Percentiles rank a stretch among this genome's conserved stretches.
These are phyloP conservation scores for Neoaliturus tenellus DNA, from an alignment of 2,888 invertebrate genomes.

Conservation along the genomic window DNA sequence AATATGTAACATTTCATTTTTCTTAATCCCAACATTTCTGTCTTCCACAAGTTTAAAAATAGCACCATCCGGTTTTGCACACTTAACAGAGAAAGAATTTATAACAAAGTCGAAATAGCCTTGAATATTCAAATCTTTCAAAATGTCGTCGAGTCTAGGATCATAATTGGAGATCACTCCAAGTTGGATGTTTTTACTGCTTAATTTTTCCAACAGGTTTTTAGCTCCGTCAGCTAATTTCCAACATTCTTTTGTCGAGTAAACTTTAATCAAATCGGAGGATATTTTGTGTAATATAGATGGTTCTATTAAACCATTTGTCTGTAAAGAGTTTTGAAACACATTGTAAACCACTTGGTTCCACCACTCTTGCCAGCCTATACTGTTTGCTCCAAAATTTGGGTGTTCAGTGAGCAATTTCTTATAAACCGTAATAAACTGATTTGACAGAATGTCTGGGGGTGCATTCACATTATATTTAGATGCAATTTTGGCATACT, in stretches of 20 bases:
- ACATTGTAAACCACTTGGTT: constrained; percentile 79
- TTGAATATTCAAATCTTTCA: constrained; percentile 80
- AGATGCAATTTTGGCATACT: constrained; percentile 83
- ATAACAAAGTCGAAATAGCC: constrained; percentile 88
- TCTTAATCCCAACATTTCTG: constrained; percentile 71
- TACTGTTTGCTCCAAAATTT: constrained; percentile 83
- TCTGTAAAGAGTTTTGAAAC: constrained; percentile 72
- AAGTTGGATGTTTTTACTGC: constrained; percentile 73
- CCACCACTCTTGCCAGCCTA: constrained; percentile 93
- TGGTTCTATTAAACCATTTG: constrained; percentile 8
- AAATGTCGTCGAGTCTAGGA: constrained; percentile 82
- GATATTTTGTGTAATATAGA: constrained; percentile 39
- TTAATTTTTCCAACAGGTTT: constrained; percentile 79
- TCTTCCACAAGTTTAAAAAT: constrained; percentile 81
- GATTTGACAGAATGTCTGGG: constrained; percentile 75
- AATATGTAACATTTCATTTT: constrained; percentile 85
- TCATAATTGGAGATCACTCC: constrained; percentile 95
- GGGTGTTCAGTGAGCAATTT: constrained; percentile 82
- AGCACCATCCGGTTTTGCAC: constrained; percentile 83
- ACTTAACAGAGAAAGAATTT: constrained; percentile 84
- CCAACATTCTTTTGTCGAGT: constrained; percentile 85
- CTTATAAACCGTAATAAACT: constrained; percentile 81
- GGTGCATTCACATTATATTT: constrained; percentile 81
- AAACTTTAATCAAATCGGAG: constrained; percentile 78
- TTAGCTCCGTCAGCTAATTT: constrained; percentile 79